phyloP scores from a whole-genome alignment of 2,113 vertebrate species.

The Talpa occidentalis region DNA sequence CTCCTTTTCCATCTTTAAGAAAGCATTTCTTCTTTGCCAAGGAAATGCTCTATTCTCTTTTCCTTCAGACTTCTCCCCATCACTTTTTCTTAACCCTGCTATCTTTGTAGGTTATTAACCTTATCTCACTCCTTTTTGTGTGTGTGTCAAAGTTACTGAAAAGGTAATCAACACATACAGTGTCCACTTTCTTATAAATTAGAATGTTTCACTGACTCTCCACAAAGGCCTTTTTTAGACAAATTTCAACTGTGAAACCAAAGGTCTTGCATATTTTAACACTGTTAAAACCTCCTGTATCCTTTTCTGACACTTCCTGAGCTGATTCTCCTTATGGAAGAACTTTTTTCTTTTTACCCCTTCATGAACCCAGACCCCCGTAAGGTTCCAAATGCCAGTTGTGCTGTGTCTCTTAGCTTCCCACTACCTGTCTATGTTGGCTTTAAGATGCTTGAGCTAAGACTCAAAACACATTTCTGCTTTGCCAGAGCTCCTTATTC shows the following conservation, averaged over 20 bases:
- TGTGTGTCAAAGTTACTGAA: background rate
- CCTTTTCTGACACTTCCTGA: background rate
- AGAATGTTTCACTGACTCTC: background rate
- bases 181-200: background rate
- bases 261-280: background rate
- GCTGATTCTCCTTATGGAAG: background rate
- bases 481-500: background rate
- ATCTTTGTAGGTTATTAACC: background rate
- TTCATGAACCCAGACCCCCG: background rate
- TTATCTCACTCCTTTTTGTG: background rate
- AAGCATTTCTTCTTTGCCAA: background rate
- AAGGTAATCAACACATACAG: background rate
- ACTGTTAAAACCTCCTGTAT: background rate
- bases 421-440: accelerated
- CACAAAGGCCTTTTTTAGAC: background rate
- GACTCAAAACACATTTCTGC: background rate
- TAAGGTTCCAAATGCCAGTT: background rate
- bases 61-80: background rate
- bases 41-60: background rate
- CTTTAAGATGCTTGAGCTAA: accelerated
- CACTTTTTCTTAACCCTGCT: background rate
- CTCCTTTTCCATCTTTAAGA: background rate
- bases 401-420: background rate
- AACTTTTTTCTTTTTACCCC: background rate
- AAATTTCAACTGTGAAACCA: background rate